Base-by-base conservation (phyloP, 2,797 vertebrate species). In the Mycteria americana region DNA sequence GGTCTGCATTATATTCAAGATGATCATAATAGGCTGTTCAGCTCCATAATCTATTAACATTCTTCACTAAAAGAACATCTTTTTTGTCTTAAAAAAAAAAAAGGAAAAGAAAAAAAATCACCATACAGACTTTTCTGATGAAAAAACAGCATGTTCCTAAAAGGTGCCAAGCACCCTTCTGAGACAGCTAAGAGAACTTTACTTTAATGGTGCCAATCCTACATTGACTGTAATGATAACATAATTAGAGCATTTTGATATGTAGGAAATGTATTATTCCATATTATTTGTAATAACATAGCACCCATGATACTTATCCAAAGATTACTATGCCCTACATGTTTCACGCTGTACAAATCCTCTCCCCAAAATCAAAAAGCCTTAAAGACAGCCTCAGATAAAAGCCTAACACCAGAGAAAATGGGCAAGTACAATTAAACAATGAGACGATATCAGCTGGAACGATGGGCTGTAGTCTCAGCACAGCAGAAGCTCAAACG, bases 401-500 rank as follows among this genome's bases (percentile, higher is more conserved):
- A 95, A 95, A 95, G 67, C 39, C 59, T 62, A 76, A 88, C 39
- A 48, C 41, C 69, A 65, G 45, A 68, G n/a, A 88, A 95, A 90
- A 31, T 24, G 51, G 39, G n/a, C 33, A 89, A 87, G 67, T 65
- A 82, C 75, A 95, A 91, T 73, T 91, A 96, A 95, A 93, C 74
- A 85, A 70, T 56, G 56, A 87, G 35, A 45, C 3, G 4, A 2
- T 56, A 91, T 68, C 80, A 85, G 74, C 27, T 92, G 84, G 78
- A 94, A 91, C 51, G 72, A 70, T 18, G 35, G 67, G 43, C 35
- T 76, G 51, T 46, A 85, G 74, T n/a, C 46, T 87, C 59, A 39
- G 67, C 78, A 73, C 50, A 91, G 70, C 56, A 87, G 91, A 93
- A 82, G 63, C 51, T 43, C 46, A 65, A 85, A 79, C 4, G 4